Base-by-base conservation (phyloP, 2,797 vertebrate genomes). In the Sparus aurata region DNA sequence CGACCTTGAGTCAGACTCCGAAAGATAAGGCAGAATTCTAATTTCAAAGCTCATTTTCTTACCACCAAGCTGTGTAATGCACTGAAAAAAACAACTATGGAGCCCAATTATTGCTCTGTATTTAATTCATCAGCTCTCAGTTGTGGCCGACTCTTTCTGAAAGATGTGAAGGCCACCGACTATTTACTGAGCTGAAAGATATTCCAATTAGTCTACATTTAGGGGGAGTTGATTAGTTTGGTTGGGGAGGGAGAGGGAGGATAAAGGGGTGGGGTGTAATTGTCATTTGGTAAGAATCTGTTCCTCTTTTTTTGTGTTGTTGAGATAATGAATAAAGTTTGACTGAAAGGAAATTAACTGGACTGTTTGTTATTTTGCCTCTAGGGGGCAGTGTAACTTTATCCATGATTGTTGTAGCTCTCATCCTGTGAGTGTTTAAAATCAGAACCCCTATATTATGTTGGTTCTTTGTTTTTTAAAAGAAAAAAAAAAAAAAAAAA, bases 311-410 rank as follows among this genome's bases (percentile, higher is more conserved):
- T 59, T 80, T 88, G n/a, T 82, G 54, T 77, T 89, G 80, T 90
- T 85, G 63, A 84, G 71, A 83, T 84, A 73, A 84, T 85, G 43
- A 92, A 90, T 93, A 92, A 93, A 93, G 77, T 86, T 85, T 83
- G 78, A 87, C 46, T 84, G 73, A 20, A 89, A 79, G 68, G 59
- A 90, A 64, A 75, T 57, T 0, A 17, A 43, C 13, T 13, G 15
- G 22, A 59, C 22, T 78, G 47, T 89, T 77, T 43, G 3, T 77
- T 43, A 3, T 22, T 71, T 76, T 74, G 63, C 81, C 93, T 92
- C 65, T 69, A 83, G 94, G 90, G 91, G 92, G 91, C 93, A 92
- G 80, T 93, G 61, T 80, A 75, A 81, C 54, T 79, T 82, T 59
- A 83, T 45, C 22, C 54, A 75, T 77, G 4, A 58, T 68, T 61